A percentile compares a stretch with the other conserved stretches of the same genome.
These are phyloP conservation scores for Drosophila testacea DNA, from an alignment of 2,888 invertebrate genomes.

Conservation along the genomic window DNA sequence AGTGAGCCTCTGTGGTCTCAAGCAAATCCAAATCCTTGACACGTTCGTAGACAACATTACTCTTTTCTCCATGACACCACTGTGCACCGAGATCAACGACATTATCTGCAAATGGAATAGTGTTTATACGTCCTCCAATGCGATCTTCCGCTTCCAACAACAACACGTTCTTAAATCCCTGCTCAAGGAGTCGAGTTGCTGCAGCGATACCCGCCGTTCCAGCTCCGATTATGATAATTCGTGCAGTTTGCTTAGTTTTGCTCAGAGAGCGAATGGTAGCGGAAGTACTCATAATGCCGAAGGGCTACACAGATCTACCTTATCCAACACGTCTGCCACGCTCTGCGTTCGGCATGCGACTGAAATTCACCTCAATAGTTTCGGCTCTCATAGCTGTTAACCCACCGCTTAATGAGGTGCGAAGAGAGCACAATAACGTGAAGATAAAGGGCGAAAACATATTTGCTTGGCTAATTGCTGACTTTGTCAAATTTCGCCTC, in stretches of 20 bases:
- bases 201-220: slow-evolving; percentile 85
- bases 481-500: slow-evolving; percentile 9
- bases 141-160: slow-evolving; percentile 88
- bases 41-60: slow-evolving; percentile 87
- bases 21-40: slow-evolving; percentile 82
- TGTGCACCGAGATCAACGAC: slow-evolving; percentile 91
- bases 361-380: slow-evolving; percentile 33
- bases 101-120: slow-evolving; percentile 86
- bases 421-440: slow-evolving; percentile 7
- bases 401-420: slow-evolving; percentile 20
- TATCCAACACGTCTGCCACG: slow-evolving; percentile 22
- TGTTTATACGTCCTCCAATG: slow-evolving; percentile 88
- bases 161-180: slow-evolving; percentile 85
- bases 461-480: slow-evolving; percentile 16
- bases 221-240: slow-evolving; percentile 84
- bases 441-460: slow-evolving; percentile 1
- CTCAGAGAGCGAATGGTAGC: slow-evolving; percentile 47
- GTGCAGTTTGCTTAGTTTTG: slow-evolving; percentile 67
- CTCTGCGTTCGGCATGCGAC: slow-evolving; percentile 48
- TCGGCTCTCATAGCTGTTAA: slow-evolving; percentile 16
- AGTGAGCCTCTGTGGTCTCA: slow-evolving; percentile 74
- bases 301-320: neutral
- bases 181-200: slow-evolving; percentile 83
- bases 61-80: slow-evolving; percentile 89
- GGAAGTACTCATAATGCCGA: slow-evolving; percentile 44